These are phyloP conservation scores for Tiliacea citrago DNA, from an alignment of 2,888 invertebrate species.

Conservation along the genomic window DNA sequence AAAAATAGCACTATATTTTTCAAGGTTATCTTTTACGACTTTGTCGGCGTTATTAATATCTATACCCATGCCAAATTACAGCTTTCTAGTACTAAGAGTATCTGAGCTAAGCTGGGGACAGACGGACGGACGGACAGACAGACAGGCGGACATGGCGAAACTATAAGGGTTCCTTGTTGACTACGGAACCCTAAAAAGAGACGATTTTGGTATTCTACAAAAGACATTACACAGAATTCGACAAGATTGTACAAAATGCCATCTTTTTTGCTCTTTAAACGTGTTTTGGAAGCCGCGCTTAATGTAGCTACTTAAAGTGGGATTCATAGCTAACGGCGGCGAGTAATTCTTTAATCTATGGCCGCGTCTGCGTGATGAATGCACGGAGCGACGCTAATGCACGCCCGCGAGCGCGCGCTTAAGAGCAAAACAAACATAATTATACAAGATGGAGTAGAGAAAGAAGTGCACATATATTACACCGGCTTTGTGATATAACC, in stretches of 20 bases:
- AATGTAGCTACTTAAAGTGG: conserved; percentile 42
- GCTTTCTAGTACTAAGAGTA: too few relatives aligned
- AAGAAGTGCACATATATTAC: conserved; percentile 43
- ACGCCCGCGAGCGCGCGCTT: conserved; percentile 38
- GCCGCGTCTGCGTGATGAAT: conserved; percentile 56
- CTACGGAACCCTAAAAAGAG: neutral
- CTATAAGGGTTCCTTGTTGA: too few relatives aligned
- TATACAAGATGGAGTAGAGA: conserved; percentile 55
- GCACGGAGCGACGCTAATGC: conserved; percentile 50
- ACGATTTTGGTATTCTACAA: too few relatives aligned
- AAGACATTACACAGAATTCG: neutral
- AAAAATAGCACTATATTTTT: too few relatives aligned
- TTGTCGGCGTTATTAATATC: too few relatives aligned
- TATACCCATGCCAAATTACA: too few relatives aligned
- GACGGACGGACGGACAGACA: too few relatives aligned
- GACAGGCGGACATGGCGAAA: too few relatives aligned
- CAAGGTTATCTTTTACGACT: too few relatives aligned
- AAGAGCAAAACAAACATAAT: conserved; percentile 66
- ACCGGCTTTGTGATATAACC: conserved; percentile 17
- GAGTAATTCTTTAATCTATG: conserved; percentile 53
- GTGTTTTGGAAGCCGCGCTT: conserved; percentile 30
- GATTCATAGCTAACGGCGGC: conserved; percentile 23
- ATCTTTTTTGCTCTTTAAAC: conserved; percentile 15
- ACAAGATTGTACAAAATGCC: conserved; percentile 2
- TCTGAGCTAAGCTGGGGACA: too few relatives aligned